Percentiles rank a stretch among this genome's conserved stretches.
These are phyloP conservation scores for Molossus molossus DNA, from an alignment of 2,797 vertebrate genomes.

Conservation along the genomic window DNA sequence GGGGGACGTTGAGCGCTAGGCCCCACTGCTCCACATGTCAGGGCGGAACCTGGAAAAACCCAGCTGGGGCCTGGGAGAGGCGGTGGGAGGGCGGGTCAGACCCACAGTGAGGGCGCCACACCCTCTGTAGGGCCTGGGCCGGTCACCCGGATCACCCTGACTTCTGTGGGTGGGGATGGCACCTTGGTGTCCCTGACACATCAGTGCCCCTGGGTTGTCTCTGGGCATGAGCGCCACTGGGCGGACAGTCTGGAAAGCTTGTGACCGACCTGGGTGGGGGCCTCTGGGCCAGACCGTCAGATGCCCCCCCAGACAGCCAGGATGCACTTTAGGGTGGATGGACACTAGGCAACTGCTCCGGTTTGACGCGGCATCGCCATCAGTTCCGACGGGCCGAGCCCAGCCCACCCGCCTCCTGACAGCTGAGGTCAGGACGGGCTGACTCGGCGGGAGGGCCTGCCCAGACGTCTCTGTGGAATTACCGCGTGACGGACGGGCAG, in stretches of 20 bases:
- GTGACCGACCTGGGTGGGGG: neutral
- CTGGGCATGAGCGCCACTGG: fast-evolving
- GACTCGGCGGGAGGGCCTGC: fast-evolving
- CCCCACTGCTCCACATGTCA: too few relatives aligned
- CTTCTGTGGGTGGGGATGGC: neutral
- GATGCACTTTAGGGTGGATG: neutral
- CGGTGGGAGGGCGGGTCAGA: neutral
- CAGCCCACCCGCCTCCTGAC: neutral
- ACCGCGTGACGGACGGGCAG: fast-evolving
- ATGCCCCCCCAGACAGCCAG: fast-evolving
- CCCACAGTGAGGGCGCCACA: neutral
- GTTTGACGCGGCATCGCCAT: fast-evolving
- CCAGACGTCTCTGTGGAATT: fast-evolving
- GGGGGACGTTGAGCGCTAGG: neutral
- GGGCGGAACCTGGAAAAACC: too few relatives aligned
- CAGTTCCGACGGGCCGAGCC: neutral
- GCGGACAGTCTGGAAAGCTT: too few relatives aligned
- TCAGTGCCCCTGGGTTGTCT: neutral
- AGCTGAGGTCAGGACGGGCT: neutral
- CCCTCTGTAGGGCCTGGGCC: neutral
- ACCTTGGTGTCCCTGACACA: too few relatives aligned
- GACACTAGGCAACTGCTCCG: too few relatives aligned
- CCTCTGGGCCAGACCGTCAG: neutral
- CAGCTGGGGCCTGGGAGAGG: neutral
- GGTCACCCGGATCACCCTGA: neutral